Evolutionary conservation across 2,888 invertebrate genomes (phyloP), one percentile per base, ranked within the genome.

Genomic region (Antheraea yamamai): DNA sequence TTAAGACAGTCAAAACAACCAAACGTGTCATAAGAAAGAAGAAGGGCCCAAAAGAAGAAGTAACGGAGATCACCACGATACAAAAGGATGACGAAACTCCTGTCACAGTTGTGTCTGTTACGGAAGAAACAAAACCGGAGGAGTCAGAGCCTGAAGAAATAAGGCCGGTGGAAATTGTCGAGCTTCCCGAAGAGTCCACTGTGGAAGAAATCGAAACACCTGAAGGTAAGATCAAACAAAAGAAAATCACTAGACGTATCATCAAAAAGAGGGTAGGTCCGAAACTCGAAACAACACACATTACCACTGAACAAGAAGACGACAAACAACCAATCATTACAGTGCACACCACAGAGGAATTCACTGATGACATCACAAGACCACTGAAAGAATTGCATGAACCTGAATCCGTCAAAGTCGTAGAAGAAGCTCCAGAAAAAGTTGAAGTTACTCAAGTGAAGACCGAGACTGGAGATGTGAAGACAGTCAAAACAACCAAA

Each of bases 171-270:
- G 55, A 55, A 20, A 55, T 55, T 55, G 6, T 55, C 20, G 55
- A 93, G 75, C 78, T 92, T 18, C 90, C 92, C 73, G 83, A 88
- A 79, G 81, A 83, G 83, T 83, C 47, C 4, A 80, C 77, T 88
- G 72, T 81, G 74, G 83, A 87, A 75, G 86, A 88, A 78, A 79
- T 83, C 23, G 61, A 81, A 74, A 85, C 91, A 58, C 81, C 91
- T 20, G 90, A 94, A 52, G 82, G 81, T 75, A 85, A 91, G 83
- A 81, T 76, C 2, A 76, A 23, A 6, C 2, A 61, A 61, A 23
- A 61, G 61, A 61, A 61, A 61, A 61, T 23, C 10, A 61, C n/a
- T 7, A 61, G 12, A 6, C 61, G 23, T 10, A 8, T 23, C 8
- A 61, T 61, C n/a, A n/a, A n/a, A n/a, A n/a, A n/a, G n/a, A n/a